phyloP scores from a whole-genome alignment of 1,140 invertebrate genomes.

The Pectinophora gossypiella region DNA sequence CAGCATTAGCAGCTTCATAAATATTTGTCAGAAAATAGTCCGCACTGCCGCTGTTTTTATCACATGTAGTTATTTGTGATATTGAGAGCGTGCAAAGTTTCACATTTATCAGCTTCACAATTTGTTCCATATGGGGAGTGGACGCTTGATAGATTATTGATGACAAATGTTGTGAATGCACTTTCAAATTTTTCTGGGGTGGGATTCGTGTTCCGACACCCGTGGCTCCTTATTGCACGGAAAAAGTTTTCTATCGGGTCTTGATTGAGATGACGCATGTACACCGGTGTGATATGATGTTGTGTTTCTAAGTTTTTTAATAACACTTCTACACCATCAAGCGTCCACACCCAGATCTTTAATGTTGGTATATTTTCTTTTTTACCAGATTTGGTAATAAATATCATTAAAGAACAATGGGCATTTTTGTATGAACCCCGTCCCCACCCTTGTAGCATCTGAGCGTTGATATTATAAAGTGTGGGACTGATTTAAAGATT shows the following conservation, averaged over 20 bases:
- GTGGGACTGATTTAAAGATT: too few species aligned
- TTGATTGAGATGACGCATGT: slow-evolving; percentile 29
- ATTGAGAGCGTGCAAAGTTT: slow-evolving; percentile 1
- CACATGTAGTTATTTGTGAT: slow-evolving; percentile 6
- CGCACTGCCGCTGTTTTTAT: background rate
- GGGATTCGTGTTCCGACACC: slow-evolving; percentile 11
- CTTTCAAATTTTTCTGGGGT: slow-evolving; percentile 9
- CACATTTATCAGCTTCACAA: slow-evolving; percentile 22
- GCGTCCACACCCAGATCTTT: slow-evolving; percentile 36
- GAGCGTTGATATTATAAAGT: too few species aligned
- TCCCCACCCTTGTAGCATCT: too few species aligned
- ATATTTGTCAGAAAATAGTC: too few species aligned
- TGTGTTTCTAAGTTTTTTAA: slow-evolving; percentile 14
- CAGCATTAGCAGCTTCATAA: too few species aligned
- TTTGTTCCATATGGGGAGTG: slow-evolving; percentile 15
- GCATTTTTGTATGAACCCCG: too few species aligned
- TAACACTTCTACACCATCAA: slow-evolving; percentile 32
- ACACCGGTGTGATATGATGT: slow-evolving; percentile 17
- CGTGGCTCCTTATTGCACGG: slow-evolving; percentile 19
- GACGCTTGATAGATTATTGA: slow-evolving; percentile 20
- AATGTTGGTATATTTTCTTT: slow-evolving; percentile 27
- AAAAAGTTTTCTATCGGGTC: slow-evolving; percentile 27
- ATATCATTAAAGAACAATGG: too few species aligned
- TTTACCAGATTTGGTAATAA: slow-evolving; percentile 9
- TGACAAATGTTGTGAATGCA: slow-evolving; percentile 12